Conservation (phyloP, 2,888 invertebrate genomes). For the Dinocampus coccinellae region DNA sequence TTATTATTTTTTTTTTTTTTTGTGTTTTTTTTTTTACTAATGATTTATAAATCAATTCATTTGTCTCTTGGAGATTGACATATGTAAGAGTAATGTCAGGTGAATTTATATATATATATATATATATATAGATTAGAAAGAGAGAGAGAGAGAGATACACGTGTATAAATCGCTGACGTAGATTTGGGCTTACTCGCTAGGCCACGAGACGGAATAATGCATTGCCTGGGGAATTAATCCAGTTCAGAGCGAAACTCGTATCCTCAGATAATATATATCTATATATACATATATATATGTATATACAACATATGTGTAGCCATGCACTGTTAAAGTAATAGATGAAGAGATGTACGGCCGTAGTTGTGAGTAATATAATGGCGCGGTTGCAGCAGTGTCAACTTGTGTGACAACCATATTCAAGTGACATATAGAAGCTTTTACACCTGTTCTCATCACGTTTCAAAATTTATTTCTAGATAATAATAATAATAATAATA, state of each 20-base stretch:
- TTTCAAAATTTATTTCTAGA: constrained; percentile 16
- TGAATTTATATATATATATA: not conserved
- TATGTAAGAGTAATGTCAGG: too few relatives aligned
- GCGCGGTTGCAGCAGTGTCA: constrained; percentile 17
- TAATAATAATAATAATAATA: constrained; percentile 4
- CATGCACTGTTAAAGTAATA: constrained; percentile 17
- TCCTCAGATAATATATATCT: not conserved
- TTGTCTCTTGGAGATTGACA: constrained; percentile 9
- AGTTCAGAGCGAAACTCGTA: constrained; percentile 10
- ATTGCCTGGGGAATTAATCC: constrained; percentile 54
- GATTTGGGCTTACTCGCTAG: constrained; percentile 15
- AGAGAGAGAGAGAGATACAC: too few relatives aligned
- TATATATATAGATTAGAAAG: not conserved
- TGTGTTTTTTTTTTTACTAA: not conserved
- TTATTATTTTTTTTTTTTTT: too few relatives aligned
- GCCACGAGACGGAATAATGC: constrained; percentile 42
- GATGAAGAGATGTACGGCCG: constrained; percentile 15
- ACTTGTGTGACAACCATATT: constrained; percentile 10
- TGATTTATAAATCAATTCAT: not conserved
- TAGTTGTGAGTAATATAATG: constrained; percentile 22
- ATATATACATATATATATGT: not conserved
- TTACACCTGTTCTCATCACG: constrained; percentile 21
- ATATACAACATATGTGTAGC: constrained; percentile 5
- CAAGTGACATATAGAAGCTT: constrained; percentile 16
- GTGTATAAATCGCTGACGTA: constrained; percentile 29